Evolutionary conservation across 2,113 vertebrate species (phyloP), one percentile per base, ranked within the genome.

Genomic region (Prolemur simus): DNA sequence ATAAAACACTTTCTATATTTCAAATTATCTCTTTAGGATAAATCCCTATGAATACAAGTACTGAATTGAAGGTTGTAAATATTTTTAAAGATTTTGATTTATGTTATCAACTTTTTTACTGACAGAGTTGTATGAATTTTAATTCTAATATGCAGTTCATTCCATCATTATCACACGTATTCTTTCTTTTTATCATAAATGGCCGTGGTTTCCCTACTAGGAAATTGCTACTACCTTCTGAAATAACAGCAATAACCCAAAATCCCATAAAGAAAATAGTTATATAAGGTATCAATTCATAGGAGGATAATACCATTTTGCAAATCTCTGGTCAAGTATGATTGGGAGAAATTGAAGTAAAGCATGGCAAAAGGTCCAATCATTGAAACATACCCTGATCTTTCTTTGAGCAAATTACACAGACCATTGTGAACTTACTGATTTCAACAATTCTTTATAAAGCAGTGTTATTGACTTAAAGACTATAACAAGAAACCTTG

Each of bases 231-330:
- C 17, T 71, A 25, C 18, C 76, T 71, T 94, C 60, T 84, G 17
- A 91, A 93, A 45, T 86, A 92, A 95, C 3, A 96, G 29, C 73
- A 29, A 92, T 49, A 95, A 78, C 47, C 12, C n/a, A 78, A 42
- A 64, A n/a, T 77, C 80, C 45, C 45, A 73, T 37, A 56, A 76
- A 27, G 37, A 86, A 97, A 71, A 92, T 78, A 81, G 92, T 74
- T 73, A 60, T 80, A 34, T 6, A 88, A 86, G 63, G 11, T 77
- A 97, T 96, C 69, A 92, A 29, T 71, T 89, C 39, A 78, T 25
- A 94, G 45, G 89, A 90, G 87, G 25, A 78, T 89, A 83, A 87
- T 86, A 83, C 56, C 21, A 34, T 91, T 97, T 92, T 83, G 13
- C 42, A 94, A 81, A 87, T 80, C 52, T 78, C 86, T 93, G 42